Evolutionary conservation across 2,797 vertebrate genomes (phyloP).

Genomic region (Esox lucius): DNA sequence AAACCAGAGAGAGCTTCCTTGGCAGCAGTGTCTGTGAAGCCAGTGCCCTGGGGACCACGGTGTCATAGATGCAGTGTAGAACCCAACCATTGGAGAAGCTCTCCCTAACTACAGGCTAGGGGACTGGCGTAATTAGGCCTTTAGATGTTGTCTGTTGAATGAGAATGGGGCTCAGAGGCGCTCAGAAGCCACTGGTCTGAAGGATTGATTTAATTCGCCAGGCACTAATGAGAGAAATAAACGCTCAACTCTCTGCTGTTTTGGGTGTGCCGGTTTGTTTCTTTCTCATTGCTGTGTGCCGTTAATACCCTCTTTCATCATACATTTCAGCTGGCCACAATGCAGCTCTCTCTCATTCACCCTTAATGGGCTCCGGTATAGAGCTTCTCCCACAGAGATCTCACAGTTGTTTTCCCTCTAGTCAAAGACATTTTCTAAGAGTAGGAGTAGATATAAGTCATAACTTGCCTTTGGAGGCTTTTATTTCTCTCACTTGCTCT

Average conservation of each 20-base stretch:
- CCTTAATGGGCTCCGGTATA: slow-evolving; percentile 36
- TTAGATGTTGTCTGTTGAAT: slow-evolving; percentile 63
- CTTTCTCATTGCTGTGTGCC: slow-evolving; percentile 58
- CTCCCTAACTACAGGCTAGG: slow-evolving; percentile 56
- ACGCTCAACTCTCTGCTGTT: slow-evolving; percentile 57
- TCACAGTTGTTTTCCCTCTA: slow-evolving; percentile 34
- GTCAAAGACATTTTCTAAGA: slow-evolving; percentile 26
- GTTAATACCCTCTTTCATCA: slow-evolving; percentile 64
- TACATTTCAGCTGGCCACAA: slow-evolving; percentile 41
- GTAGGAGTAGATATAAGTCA: slow-evolving; percentile 11
- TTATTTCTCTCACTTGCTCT: not conserved
- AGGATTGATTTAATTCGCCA: slow-evolving; percentile 71
- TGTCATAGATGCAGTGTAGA: slow-evolving; percentile 72
- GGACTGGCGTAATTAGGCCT: slow-evolving; percentile 68
- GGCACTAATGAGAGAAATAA: slow-evolving; percentile 65
- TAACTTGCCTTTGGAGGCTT: slow-evolving; percentile 4
- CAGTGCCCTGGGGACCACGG: slow-evolving; percentile 60
- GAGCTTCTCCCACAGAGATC: slow-evolving; percentile 37
- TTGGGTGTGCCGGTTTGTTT: slow-evolving; percentile 54
- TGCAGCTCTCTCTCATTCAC: slow-evolving; percentile 41
- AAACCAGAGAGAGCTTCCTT: slow-evolving; percentile 62
- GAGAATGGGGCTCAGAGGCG: slow-evolving; percentile 49
- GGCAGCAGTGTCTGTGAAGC: slow-evolving; percentile 69
- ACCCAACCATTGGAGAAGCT: slow-evolving; percentile 60
- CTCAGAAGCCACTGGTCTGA: slow-evolving; percentile 47